These are phyloP conservation scores for Solea senegalensis DNA, from an alignment of 2,113 vertebrate genomes.

Conservation along the genomic window DNA sequence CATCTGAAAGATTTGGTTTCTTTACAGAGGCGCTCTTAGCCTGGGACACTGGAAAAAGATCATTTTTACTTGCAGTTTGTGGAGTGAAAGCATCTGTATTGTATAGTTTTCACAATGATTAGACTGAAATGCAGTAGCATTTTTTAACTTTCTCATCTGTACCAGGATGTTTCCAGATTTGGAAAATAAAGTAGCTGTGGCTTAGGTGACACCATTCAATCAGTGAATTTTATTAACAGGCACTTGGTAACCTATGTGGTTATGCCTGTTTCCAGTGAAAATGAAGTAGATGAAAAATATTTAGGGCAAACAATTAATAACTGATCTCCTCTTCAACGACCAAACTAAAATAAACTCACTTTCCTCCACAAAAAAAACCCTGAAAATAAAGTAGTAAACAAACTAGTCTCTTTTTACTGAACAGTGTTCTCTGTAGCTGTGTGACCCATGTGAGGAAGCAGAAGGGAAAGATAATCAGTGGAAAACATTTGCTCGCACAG, in stretches of 20 bases:
- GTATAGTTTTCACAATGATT: too few relatives aligned
- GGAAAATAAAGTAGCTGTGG: neutral
- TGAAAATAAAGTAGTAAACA: neutral
- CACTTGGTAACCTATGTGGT: neutral
- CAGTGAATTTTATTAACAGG: too few relatives aligned
- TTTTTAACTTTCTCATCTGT: neutral
- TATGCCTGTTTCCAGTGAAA: neutral
- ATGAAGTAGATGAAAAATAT: neutral
- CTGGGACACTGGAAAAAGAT: neutral
- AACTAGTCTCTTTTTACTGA: neutral
- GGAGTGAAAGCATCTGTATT: too few relatives aligned
- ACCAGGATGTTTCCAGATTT: neutral
- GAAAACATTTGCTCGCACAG: slow-evolving; percentile 13
- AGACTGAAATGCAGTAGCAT: neutral
- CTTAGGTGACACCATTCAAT: neutral
- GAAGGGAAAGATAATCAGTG: slow-evolving; percentile 25
- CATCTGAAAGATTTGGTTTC: neutral
- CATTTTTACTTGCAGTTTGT: neutral
- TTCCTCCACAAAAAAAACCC: neutral
- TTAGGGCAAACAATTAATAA: neutral
- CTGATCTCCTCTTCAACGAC: neutral
- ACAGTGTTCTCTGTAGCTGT: neutral
- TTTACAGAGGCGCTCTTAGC: neutral
- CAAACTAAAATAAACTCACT: neutral
- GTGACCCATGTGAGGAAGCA: slow-evolving; percentile 22